Conservation (phyloP, 2,797 vertebrate genomes). For the Odontamblyopus rebecca region DNA sequence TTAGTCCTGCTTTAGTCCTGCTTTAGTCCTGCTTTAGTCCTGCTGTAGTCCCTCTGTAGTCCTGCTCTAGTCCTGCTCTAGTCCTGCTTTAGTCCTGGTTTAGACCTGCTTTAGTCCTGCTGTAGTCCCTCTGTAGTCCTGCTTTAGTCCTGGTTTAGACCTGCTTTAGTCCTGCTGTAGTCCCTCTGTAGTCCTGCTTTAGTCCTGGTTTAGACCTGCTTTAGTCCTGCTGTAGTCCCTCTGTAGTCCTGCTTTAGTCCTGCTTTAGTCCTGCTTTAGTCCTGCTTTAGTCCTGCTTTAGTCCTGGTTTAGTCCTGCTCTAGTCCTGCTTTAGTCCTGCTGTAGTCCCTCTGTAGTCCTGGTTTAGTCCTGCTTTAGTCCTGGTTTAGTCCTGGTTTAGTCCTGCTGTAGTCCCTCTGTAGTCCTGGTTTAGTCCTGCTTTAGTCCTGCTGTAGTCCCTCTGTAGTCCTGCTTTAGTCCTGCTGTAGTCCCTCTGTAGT, state of each 20-base stretch:
- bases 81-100: background rate
- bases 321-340: background rate
- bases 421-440: background rate
- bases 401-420: too few relatives aligned
- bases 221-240: background rate
- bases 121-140: background rate
- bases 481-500: too few relatives aligned
- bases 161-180: background rate
- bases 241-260: too few relatives aligned
- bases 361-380: background rate
- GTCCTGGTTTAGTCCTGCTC: background rate
- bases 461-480: background rate
- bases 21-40: too few relatives aligned
- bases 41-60: too few relatives aligned
- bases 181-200: too few relatives aligned
- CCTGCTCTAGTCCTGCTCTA: background rate
- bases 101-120: background rate
- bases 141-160: background rate
- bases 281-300: background rate
- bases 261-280: background rate
- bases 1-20: too few relatives aligned
- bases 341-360: too few relatives aligned
- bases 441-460: too few relatives aligned
- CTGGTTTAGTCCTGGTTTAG: background rate
- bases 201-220: background rate